These are phyloP conservation scores for Drosophila rellima DNA, from an alignment of 2,888 invertebrate species.

Conservation along the genomic window DNA sequence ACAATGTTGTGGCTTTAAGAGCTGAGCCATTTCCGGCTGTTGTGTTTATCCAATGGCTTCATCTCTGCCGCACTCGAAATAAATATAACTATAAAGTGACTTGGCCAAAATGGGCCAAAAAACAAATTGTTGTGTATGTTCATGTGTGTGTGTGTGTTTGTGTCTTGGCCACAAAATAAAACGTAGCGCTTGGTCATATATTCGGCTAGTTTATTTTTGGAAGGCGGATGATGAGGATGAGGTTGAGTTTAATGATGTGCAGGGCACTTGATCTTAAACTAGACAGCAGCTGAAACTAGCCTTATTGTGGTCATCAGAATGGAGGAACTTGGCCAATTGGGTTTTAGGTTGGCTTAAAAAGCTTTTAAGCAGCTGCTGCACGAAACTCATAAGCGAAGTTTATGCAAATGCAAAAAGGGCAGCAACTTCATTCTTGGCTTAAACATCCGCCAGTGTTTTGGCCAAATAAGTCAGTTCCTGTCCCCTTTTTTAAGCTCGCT, in stretches of 20 bases:
- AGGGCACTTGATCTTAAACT: conserved; percentile 30
- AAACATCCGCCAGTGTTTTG: conserved; percentile 21
- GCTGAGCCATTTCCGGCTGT: conserved; percentile 14
- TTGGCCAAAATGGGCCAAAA: conserved; percentile 45
- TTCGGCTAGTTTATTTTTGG: conserved; percentile 45
- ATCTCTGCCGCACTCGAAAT: conserved; percentile 39
- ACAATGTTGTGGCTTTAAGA: conserved; percentile 38
- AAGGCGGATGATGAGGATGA: conserved; percentile 26
- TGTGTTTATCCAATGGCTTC: conserved; percentile 24
- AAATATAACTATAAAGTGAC: conserved; percentile 61
- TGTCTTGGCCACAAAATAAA: conserved; percentile 53
- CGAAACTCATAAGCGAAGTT: conserved; percentile 75
- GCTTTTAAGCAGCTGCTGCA: conserved; percentile 72
- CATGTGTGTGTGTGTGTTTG: conserved; percentile 5
- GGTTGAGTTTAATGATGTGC: conserved; percentile 40
- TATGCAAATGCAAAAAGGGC: conserved; percentile 68
- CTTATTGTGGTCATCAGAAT: conserved; percentile 34
- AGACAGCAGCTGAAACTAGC: conserved; percentile 20
- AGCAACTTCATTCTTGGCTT: conserved; percentile 3
- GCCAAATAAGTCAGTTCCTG: conserved; percentile 68
- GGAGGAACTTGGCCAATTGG: conserved; percentile 55
- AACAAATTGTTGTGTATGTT: conserved; percentile 38
- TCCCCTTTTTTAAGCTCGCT: conserved; percentile 1
- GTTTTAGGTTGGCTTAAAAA: conserved; percentile 54
- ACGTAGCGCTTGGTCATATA: conserved; percentile 42